These are phyloP conservation scores for Pachyrhynchus sulphureomaculatus DNA, from an alignment of 1,140 invertebrate species.

Conservation along the genomic window DNA sequence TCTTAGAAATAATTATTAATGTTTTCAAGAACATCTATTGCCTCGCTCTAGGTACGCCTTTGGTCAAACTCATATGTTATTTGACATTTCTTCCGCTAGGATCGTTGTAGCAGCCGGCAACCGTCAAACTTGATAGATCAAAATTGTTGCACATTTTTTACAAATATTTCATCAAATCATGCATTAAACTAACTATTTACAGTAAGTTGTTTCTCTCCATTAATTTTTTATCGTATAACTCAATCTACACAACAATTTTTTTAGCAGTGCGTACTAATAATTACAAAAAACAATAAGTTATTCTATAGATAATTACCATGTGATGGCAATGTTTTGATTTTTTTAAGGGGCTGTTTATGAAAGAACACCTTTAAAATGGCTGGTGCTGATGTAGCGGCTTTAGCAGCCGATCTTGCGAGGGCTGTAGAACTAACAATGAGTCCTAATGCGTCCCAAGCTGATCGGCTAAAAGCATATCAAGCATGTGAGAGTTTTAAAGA, in stretches of 20 bases:
- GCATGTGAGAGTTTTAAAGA: conserved; percentile 84
- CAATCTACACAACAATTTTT: background rate
- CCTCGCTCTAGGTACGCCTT: background rate
- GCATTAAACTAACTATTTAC: conserved; percentile 20
- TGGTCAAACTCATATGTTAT: background rate
- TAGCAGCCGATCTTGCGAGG: conserved; percentile 73
- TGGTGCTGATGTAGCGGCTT: conserved; percentile 63
- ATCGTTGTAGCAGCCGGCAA: conserved; percentile 30
- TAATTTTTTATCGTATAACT: background rate
- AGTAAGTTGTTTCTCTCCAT: background rate
- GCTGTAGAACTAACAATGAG: conserved; percentile 81
- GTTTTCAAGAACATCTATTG: no score
- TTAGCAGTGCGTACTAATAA: background rate
- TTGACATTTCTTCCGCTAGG: conserved; percentile 9
- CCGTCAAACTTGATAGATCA: conserved; percentile 31
- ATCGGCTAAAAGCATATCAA: conserved; percentile 76
- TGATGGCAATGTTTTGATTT: conserved; percentile 26
- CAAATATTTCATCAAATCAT: conserved; percentile 35
- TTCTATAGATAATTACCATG: conserved; percentile 10
- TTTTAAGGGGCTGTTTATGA: conserved; percentile 19
- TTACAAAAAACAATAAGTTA: conserved; percentile 4
- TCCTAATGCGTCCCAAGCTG: conserved; percentile 67
- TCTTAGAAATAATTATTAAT: no score
- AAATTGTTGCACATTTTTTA: conserved; percentile 33
- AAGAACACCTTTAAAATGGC: conserved; percentile 46